Evolutionary conservation across 1,140 invertebrate genomes (phyloP).

Genomic region (Potamilus streckersoni): DNA sequence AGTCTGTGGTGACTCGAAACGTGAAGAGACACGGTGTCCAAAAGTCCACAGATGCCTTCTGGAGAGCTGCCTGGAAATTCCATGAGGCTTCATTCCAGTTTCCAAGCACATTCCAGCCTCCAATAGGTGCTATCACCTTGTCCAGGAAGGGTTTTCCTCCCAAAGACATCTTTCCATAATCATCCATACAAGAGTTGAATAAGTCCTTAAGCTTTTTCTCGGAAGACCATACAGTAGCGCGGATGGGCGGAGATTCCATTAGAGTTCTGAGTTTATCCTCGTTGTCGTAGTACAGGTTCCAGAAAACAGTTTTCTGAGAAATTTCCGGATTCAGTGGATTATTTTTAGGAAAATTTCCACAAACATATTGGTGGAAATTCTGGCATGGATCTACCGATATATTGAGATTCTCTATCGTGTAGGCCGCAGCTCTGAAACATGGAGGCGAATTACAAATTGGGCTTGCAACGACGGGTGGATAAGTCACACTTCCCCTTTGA

Average conservation of each 20-base stretch:
- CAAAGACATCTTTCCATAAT: conserved; percentile 45
- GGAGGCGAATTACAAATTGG: conserved; percentile 36
- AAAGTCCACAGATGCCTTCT: conserved; percentile 53
- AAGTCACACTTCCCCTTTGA: conserved; percentile 9
- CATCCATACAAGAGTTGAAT: conserved; percentile 56
- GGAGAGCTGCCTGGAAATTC: conserved; percentile 46
- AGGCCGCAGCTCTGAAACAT: conserved; percentile 51
- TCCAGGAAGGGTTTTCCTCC: conserved; percentile 50
- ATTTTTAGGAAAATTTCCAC: conserved; percentile 61
- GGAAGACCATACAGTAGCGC: conserved; percentile 40
- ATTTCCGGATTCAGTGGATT: conserved; percentile 43
- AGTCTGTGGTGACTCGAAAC: conserved; percentile 39
- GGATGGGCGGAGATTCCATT: conserved; percentile 36
- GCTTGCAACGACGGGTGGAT: conserved; percentile 19
- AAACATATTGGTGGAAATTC: conserved; percentile 73
- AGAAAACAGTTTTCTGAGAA: conserved; percentile 34
- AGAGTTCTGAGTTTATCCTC: conserved; percentile 46
- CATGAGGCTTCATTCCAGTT: conserved; percentile 37
- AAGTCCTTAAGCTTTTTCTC: conserved; percentile 61
- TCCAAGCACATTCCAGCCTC: conserved; percentile 56
- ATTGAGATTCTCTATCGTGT: conserved; percentile 63
- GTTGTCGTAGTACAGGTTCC: conserved; percentile 49
- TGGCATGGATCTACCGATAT: conserved; percentile 70
- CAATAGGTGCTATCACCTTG: conserved; percentile 44
- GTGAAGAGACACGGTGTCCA: conserved; percentile 59